Evolutionary conservation across 2,113 vertebrate genomes (phyloP).

Genomic region (Rhagologus leucostigma): DNA sequence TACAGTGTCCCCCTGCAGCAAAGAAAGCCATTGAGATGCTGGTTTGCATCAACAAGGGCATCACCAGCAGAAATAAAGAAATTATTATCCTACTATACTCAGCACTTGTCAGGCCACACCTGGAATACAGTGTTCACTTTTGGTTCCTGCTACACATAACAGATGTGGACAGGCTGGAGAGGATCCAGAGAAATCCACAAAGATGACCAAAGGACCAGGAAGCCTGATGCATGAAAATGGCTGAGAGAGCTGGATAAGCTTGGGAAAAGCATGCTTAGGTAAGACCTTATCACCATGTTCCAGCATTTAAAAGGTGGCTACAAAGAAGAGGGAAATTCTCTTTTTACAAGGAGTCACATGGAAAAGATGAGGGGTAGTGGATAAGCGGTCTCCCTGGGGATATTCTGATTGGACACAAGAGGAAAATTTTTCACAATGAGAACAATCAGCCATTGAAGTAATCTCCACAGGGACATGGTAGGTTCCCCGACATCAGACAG

Average conservation of each 20-base stretch:
- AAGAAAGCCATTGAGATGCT: background rate
- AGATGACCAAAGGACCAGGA: background rate
- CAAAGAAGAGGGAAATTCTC: background rate
- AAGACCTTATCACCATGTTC: background rate
- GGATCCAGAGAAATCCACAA: background rate
- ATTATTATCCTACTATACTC: background rate
- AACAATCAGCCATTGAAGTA: background rate
- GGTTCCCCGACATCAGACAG: fast-evolving
- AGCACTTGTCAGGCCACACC: background rate
- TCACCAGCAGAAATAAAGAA: background rate
- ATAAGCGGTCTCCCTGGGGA: background rate
- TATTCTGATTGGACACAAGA: background rate
- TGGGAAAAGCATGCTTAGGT: background rate
- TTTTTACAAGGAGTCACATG: background rate
- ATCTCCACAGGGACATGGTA: background rate
- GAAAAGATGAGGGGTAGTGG: background rate
- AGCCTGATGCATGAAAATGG: background rate
- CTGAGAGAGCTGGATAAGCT: background rate
- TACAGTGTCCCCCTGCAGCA: background rate
- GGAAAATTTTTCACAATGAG: background rate
- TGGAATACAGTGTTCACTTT: background rate
- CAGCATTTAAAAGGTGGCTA: background rate
- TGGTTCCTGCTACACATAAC: background rate
- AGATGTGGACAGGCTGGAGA: background rate
- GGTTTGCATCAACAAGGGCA: background rate